These are phyloP conservation scores for Scarus forsteni DNA, from an alignment of 2,797 vertebrate species.

Conservation along the genomic window DNA sequence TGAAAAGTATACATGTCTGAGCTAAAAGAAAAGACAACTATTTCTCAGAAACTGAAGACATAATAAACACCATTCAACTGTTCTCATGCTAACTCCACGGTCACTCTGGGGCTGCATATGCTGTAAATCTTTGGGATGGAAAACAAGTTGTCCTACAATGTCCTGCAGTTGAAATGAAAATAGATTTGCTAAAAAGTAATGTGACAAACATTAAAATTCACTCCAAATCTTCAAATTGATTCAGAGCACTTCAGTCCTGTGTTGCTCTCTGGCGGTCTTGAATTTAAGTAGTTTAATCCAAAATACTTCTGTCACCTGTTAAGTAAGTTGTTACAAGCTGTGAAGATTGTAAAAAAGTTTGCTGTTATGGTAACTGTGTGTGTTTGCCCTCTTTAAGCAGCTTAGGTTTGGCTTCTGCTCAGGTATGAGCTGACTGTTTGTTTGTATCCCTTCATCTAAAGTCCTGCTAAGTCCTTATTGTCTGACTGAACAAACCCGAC, in stretches of 20 bases:
- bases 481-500: constrained; percentile 25
- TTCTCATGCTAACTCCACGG: too few relatives aligned
- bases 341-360: constrained; percentile 1
- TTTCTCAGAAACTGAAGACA: too few relatives aligned
- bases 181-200: too few relatives aligned
- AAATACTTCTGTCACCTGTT: neutral
- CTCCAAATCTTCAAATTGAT: too few relatives aligned
- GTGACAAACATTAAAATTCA: too few relatives aligned
- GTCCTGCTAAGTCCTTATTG: constrained; percentile 15
- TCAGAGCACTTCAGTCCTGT: neutral
- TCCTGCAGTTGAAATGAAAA: neutral
- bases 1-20: too few relatives aligned
- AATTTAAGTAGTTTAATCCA: neutral
- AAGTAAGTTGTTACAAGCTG: neutral
- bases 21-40: too few relatives aligned
- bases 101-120: too few relatives aligned
- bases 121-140: too few relatives aligned
- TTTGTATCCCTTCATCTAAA: constrained; percentile 12
- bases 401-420: constrained; percentile 15
- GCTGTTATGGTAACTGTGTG: constrained; percentile 22
- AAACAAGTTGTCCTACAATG: neutral
- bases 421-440: constrained; percentile 23
- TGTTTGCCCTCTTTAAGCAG: constrained; percentile 18
- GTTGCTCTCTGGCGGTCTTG: neutral
- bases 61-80: too few relatives aligned